Conservation (phyloP, 2,113 vertebrate species). For the Laterallus jamaicensis region DNA sequence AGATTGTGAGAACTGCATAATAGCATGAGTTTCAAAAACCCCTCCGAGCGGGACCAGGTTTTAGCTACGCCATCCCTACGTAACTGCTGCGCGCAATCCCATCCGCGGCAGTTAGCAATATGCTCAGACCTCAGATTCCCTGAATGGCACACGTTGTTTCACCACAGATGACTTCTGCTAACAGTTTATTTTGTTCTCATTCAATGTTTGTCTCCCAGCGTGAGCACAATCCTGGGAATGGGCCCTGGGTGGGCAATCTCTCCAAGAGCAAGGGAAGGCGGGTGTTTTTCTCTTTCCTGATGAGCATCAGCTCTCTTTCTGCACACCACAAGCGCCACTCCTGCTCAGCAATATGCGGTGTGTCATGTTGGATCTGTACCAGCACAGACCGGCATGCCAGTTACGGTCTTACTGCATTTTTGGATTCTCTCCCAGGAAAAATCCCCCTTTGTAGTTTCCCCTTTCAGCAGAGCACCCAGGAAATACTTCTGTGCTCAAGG, state of each 20-base stretch:
- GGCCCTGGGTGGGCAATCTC: background rate
- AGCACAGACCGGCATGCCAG: background rate
- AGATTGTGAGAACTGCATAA: background rate
- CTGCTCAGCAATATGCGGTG: accelerated
- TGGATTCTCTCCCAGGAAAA: background rate
- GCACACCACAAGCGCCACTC: background rate
- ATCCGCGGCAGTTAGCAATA: background rate
- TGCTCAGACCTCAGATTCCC: background rate
- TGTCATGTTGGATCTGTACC: background rate
- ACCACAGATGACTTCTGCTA: background rate
- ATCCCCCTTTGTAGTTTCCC: background rate
- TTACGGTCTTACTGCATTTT: background rate
- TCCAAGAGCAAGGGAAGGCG: background rate
- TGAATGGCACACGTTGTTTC: background rate
- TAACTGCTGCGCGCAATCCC: background rate
- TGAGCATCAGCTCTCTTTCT: background rate
- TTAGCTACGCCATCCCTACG: background rate
- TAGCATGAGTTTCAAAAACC: background rate
- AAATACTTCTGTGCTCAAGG: background rate
- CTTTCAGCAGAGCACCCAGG: background rate
- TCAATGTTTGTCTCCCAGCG: background rate
- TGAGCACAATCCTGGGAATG: background rate
- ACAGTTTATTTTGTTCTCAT: background rate
- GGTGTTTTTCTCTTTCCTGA: background rate
- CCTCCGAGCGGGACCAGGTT: background rate